A percentile compares a stretch with the other conserved stretches of the same genome.
Evolutionary conservation across 92 coral and sea anemone genomes (phyloP).

Genomic region (Zoanthus sociatus): DNA sequence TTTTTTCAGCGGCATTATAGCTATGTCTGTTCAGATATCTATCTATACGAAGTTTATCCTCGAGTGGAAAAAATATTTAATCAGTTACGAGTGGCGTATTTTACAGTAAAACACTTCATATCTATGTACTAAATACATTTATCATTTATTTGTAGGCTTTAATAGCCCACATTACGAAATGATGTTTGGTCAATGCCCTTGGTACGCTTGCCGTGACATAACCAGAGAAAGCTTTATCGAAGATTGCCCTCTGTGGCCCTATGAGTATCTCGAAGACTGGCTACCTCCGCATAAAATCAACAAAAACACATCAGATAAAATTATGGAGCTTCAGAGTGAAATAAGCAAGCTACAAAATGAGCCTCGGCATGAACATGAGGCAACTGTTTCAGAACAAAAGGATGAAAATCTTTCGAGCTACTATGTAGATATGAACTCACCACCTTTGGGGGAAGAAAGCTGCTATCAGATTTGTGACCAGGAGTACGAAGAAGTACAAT

Average conservation of each 20-base stretch:
- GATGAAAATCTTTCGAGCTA: background rate
- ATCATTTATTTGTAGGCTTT: background rate
- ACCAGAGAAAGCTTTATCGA: conserved; percentile 28
- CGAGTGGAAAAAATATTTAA: no score
- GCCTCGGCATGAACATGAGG: background rate
- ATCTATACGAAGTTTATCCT: no score
- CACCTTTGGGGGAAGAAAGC: no score
- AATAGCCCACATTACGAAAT: background rate
- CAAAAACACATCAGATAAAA: background rate
- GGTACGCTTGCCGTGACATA: conserved; percentile 36
- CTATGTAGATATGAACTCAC: conserved; percentile 10
- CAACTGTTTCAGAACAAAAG: background rate
- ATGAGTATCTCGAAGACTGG: conserved; percentile 18
- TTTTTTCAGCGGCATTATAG: no score
- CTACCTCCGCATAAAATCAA: background rate
- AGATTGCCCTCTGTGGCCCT: background rate
- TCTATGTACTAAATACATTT: no score
- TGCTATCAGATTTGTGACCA: background rate
- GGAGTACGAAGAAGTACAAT: background rate
- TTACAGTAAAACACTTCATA: no score
- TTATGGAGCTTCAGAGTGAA: background rate
- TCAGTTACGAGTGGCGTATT: no score
- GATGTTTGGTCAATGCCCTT: background rate
- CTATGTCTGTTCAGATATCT: no score
- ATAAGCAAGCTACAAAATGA: background rate